These are phyloP conservation scores for Megamerina dolium DNA, from an alignment of 2,888 invertebrate species.

Conservation along the genomic window DNA sequence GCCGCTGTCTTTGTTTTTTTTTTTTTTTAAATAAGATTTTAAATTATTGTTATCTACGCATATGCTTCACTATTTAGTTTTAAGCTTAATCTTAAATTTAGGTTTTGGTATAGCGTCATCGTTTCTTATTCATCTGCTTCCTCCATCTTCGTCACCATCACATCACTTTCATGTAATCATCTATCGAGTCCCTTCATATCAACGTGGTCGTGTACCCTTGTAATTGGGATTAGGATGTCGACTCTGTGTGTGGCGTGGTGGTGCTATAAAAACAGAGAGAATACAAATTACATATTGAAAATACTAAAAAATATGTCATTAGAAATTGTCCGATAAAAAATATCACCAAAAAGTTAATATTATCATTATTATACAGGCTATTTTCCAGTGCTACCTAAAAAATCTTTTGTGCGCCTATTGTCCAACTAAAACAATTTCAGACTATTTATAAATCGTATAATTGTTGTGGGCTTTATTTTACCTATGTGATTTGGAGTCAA, in stretches of 20 bases:
- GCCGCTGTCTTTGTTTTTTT: constrained; percentile 8
- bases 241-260: constrained; percentile 46
- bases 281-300: too few species aligned
- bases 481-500: too few species aligned
- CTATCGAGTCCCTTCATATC: constrained; percentile 14
- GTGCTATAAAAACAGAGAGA: constrained; percentile 26
- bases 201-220: constrained; percentile 46
- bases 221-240: constrained; percentile 49
- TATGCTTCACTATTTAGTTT: constrained; percentile 39
- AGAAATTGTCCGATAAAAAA: too few species aligned
- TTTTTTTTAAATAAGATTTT: constrained; percentile 5
- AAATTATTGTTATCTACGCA: constrained; percentile 32
- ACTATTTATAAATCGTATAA: too few species aligned
- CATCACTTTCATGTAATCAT: constrained; percentile 6
- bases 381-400: too few species aligned
- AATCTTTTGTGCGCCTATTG: too few species aligned
- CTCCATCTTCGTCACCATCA: constrained; percentile 11
- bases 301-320: too few species aligned
- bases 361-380: too few species aligned
- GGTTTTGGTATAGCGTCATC: constrained; percentile 27
- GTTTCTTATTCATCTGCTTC: constrained; percentile 9
- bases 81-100: constrained; percentile 35
- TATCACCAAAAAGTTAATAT: too few species aligned
- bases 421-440: too few species aligned
- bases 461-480: too few species aligned